A percentile compares a stretch with the other conserved stretches of the same genome.
These are phyloP conservation scores for Lutraria lutraria DNA, from an alignment of 2,888 invertebrate genomes.

Conservation along the genomic window DNA sequence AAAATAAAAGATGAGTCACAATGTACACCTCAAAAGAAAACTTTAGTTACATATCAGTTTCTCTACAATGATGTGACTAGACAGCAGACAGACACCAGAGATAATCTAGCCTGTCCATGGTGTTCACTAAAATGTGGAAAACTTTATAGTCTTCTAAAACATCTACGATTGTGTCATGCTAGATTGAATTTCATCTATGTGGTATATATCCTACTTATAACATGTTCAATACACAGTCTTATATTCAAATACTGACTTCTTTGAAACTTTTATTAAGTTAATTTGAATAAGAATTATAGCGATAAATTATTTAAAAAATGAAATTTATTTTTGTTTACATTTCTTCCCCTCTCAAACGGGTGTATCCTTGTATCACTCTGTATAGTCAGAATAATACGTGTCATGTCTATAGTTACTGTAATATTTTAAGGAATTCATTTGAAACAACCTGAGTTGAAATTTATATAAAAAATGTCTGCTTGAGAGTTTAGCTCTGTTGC, in stretches of 20 bases:
- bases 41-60: constrained; percentile 96
- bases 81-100: constrained; percentile 97
- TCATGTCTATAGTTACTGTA: too few relatives aligned
- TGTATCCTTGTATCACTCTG: too few relatives aligned
- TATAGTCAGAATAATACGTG: too few relatives aligned
- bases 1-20: constrained; percentile 71
- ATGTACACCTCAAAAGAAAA: constrained; percentile 78
- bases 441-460: too few relatives aligned
- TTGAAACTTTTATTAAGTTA: background rate
- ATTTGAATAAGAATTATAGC: background rate
- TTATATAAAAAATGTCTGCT: too few relatives aligned
- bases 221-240: too few relatives aligned
- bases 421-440: too few relatives aligned
- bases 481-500: too few relatives aligned
- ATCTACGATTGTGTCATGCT: constrained; percentile 96
- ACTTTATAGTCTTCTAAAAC: constrained; percentile 96
- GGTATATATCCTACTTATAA: constrained; percentile 88
- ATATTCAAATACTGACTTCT: too few relatives aligned
- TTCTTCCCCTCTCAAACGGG: too few relatives aligned
- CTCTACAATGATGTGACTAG: constrained; percentile 97
- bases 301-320: too few relatives aligned
- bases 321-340: too few relatives aligned
- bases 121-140: constrained; percentile 96
- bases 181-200: constrained; percentile 97
- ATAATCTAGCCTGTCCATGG: constrained; percentile 98